A percentile compares a stretch with the other conserved stretches of the same genome.
Conservation (phyloP, 2,797 vertebrate genomes). For the Parambassis ranga region DNA sequence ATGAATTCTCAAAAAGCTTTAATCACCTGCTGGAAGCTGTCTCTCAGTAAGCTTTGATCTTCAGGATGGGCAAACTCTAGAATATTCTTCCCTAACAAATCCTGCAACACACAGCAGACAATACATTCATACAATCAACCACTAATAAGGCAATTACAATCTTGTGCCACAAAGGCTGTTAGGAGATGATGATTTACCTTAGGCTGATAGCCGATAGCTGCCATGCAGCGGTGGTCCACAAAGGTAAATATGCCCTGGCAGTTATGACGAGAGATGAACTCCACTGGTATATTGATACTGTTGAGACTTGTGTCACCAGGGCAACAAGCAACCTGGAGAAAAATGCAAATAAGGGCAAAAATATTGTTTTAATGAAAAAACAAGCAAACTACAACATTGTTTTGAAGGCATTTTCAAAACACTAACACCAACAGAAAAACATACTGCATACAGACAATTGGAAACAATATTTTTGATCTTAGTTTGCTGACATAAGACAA, state of each 20-base stretch:
- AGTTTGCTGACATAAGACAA: too few species aligned
- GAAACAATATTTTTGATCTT: too few species aligned
- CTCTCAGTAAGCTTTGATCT: constrained; percentile 91
- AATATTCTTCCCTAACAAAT: constrained; percentile 93
- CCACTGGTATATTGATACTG: constrained; percentile 88
- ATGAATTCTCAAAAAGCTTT: background rate
- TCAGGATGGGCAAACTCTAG: constrained; percentile 93
- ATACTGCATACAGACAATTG: too few species aligned
- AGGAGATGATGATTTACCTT: constrained; percentile 79
- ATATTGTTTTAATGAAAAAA: background rate
- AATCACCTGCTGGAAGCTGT: constrained; percentile 95
- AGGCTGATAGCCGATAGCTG: constrained; percentile 92
- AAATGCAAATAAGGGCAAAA: background rate
- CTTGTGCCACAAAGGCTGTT: background rate
- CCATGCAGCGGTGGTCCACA: constrained; percentile 92
- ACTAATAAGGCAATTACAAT: background rate
- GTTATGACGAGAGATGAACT: constrained; percentile 97
- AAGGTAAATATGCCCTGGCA: constrained; percentile 93
- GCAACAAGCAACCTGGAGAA: constrained; percentile 90
- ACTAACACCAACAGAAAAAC: too few species aligned
- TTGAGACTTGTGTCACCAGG: constrained; percentile 88
- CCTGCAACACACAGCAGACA: constrained; percentile 73
- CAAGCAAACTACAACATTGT: too few species aligned
- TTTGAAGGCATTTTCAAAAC: too few species aligned
- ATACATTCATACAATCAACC: background rate